phyloP scores from a whole-genome alignment of 1,140 invertebrate species.

The Drosophila bifasciata region DNA sequence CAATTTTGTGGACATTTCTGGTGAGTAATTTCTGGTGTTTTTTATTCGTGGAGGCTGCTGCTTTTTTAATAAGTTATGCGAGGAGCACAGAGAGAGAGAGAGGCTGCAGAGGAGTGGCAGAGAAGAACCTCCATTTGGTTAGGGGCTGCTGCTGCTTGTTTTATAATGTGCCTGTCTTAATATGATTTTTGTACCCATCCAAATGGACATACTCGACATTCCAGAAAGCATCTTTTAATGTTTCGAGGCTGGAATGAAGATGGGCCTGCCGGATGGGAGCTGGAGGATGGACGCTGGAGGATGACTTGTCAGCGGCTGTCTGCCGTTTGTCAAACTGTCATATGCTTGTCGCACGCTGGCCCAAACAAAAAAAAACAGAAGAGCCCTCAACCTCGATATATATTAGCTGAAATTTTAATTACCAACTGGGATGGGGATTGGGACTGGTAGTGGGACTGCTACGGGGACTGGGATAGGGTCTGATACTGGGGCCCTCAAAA shows the following conservation, averaged over 20 bases:
- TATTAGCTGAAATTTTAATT: slow-evolving; percentile 83
- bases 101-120: background rate
- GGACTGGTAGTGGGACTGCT: background rate
- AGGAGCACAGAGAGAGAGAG: background rate
- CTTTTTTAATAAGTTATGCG: slow-evolving; percentile 70
- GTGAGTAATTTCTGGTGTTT: slow-evolving; percentile 57
- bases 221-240: slow-evolving; percentile 70
- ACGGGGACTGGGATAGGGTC: slow-evolving; percentile 3
- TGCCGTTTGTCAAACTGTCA: slow-evolving; percentile 80
- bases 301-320: slow-evolving; percentile 54
- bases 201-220: slow-evolving; percentile 69
- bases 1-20: slow-evolving; percentile 68
- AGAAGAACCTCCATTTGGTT: slow-evolving; percentile 30
- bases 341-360: slow-evolving; percentile 76
- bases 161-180: slow-evolving; percentile 80
- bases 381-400: slow-evolving; percentile 47
- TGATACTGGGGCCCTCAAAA: too few species aligned
- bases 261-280: background rate
- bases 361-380: slow-evolving; percentile 33
- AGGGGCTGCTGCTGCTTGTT: slow-evolving; percentile 40
- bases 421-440: slow-evolving; percentile 27
- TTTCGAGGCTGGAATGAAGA: slow-evolving; percentile 4
- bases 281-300: background rate
- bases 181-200: slow-evolving; percentile 76
- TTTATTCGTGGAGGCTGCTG: slow-evolving; percentile 33